Percentiles rank a stretch among this genome's conserved stretches.
Evolutionary conservation across 2,797 vertebrate species (phyloP).

Genomic region (Cuniculus paca): DNA sequence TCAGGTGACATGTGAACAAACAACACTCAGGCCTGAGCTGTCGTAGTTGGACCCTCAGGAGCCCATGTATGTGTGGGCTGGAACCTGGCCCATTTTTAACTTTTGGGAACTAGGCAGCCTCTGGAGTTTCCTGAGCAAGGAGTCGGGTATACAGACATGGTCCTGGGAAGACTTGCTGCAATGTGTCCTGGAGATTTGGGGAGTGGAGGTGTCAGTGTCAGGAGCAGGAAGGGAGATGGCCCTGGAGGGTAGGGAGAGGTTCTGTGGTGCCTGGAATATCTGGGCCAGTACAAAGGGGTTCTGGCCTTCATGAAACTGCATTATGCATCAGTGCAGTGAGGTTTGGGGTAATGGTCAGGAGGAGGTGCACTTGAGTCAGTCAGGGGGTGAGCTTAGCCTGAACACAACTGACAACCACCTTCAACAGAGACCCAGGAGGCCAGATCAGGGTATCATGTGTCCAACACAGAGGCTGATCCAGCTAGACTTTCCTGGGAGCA

Average conservation of each 20-base stretch:
- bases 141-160: no score
- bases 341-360: not conserved
- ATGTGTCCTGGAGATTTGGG: no score
- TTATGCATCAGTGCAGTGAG: no score
- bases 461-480: no score
- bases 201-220: not conserved
- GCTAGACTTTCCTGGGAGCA: not conserved
- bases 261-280: not conserved
- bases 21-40: not conserved
- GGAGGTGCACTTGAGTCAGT: not conserved
- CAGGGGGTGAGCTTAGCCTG: not conserved
- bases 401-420: not conserved
- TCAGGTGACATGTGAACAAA: not conserved
- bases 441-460: not conserved
- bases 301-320: not conserved
- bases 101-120: not conserved
- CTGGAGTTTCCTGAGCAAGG: not conserved
- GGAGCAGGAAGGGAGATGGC: not conserved
- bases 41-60: not conserved
- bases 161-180: not conserved
- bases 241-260: not conserved
- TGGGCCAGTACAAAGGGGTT: not conserved
- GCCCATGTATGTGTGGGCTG: accelerated
- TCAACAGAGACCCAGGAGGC: not conserved
- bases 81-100: not conserved